These are phyloP conservation scores for Bothrops jararaca DNA, from an alignment of 2,113 vertebrate species.

Conservation along the genomic window DNA sequence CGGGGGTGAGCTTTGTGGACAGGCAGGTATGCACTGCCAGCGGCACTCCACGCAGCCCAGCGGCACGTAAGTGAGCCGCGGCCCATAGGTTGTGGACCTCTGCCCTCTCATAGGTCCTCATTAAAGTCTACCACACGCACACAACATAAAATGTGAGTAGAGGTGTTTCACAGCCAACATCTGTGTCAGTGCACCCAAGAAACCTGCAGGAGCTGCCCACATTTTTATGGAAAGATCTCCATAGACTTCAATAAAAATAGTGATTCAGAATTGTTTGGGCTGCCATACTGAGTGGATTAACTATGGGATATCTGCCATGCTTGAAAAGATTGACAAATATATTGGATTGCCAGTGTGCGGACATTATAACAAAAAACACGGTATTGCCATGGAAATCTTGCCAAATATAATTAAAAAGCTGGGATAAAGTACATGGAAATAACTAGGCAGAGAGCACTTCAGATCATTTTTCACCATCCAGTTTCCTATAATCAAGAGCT, in stretches of 20 bases:
- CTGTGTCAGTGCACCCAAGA: not conserved
- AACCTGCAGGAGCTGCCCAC: not conserved
- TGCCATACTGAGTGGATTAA: not conserved
- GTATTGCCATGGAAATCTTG: not conserved
- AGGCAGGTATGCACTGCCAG: too few relatives aligned
- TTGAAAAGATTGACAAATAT: not conserved
- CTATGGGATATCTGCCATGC: not conserved
- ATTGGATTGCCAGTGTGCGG: too few relatives aligned
- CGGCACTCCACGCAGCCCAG: too few relatives aligned
- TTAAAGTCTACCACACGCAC: too few relatives aligned
- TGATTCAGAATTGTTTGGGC: not conserved
- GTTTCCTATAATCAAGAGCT: not conserved
- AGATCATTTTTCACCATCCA: too few relatives aligned
- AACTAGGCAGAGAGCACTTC: too few relatives aligned
- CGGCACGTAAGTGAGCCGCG: too few relatives aligned
- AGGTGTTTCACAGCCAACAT: not conserved
- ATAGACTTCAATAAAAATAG: not conserved
- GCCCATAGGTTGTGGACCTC: too few relatives aligned
- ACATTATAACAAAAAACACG: not conserved
- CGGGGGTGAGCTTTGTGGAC: too few relatives aligned
- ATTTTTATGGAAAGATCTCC: not conserved
- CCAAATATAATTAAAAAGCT: not conserved
- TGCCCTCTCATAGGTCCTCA: too few relatives aligned
- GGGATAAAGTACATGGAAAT: not conserved
- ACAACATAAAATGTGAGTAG: too few relatives aligned